Evolutionary conservation across 2,888 invertebrate genomes (phyloP).

Genomic region (Volucella inflata): DNA sequence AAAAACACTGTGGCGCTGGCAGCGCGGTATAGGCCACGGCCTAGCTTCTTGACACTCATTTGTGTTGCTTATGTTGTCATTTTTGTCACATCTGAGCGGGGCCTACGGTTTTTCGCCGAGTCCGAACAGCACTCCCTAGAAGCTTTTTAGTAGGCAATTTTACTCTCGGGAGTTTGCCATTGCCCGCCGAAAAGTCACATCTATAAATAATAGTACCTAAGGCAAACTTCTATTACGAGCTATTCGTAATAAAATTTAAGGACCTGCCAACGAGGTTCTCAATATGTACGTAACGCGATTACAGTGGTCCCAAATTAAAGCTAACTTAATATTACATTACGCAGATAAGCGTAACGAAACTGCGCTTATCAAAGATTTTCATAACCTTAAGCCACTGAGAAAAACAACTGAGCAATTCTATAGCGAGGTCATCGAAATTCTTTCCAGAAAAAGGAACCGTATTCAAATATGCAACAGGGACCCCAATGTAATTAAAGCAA

Average conservation of each 20-base stretch:
- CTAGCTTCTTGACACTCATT: too few relatives aligned
- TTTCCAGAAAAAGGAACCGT: constrained; percentile 42
- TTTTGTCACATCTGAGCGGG: too few relatives aligned
- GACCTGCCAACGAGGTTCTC: constrained; percentile 52
- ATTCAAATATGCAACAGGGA: constrained; percentile 43
- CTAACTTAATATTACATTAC: constrained; percentile 27
- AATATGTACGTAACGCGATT: constrained; percentile 44
- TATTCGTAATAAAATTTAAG: not conserved
- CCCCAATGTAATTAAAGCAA: constrained; percentile 18
- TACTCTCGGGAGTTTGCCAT: too few relatives aligned
- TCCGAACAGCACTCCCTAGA: too few relatives aligned
- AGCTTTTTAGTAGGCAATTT: too few relatives aligned
- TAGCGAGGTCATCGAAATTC: constrained; percentile 49
- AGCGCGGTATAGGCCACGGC: too few relatives aligned
- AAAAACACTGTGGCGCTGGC: too few relatives aligned
- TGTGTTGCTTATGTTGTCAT: too few relatives aligned
- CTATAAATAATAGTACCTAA: too few relatives aligned
- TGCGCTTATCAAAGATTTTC: not conserved
- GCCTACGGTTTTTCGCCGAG: too few relatives aligned
- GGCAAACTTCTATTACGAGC: too few relatives aligned
- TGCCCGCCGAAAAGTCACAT: too few relatives aligned
- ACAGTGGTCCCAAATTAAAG: constrained; percentile 30
- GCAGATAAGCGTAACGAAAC: constrained; percentile 31
- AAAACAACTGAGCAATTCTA: constrained; percentile 46
- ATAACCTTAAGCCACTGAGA: constrained; percentile 17